Base-by-base conservation (phyloP, 2,797 vertebrate species). In the Brachymystax lenok region DNA sequence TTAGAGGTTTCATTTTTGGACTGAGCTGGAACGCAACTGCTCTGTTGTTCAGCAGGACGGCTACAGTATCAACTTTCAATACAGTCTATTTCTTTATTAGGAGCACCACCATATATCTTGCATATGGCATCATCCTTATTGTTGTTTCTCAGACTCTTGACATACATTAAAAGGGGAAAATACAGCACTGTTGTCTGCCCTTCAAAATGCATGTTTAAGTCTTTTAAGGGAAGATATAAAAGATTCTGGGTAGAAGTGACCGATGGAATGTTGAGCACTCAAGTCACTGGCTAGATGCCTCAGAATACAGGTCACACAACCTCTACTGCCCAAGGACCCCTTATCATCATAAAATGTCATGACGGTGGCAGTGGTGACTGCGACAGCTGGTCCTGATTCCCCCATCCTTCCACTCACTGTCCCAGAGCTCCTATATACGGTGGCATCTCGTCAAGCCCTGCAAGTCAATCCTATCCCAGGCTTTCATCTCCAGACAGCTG, bases 401-500 rank as follows among this genome's bases (percentile, higher is more conserved):
- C 78, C 78, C 84, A 80, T 87, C 83, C 84, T 82, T 88, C 83
- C 83, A 68, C 78, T 83, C 79, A 8, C 40, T 17, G 74, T 89
- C 88, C 84, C 87, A 76, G 80, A 88, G 86, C 83, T 85, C 77
- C 82, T 78, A 82, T 86, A 82, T 77, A 78, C 82, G 69, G 73
- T 14, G 71, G 76, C 77, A 46, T 46, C 10, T 46, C 40, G 84
- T 91, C 82, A 78, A 80, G 82, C 80, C 83, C 85, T 77, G 67
- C 68, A 78, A 90, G 87, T 83, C 88, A 80, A 82, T 88, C 82
- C 21, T 63, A 63, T 63, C 59, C 59, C 82, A 16, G 76, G 83
- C 89, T 92, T 92, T 92, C 87, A 92, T 92, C 88, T 89, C 75
- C 69, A 89, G 90, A 91, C 89, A 89, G 89, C 85, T 91, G 91